A percentile compares a stretch with the other conserved stretches of the same genome.
Conservation (phyloP, 2,797 vertebrate species). For the Sternotherus odoratus region DNA sequence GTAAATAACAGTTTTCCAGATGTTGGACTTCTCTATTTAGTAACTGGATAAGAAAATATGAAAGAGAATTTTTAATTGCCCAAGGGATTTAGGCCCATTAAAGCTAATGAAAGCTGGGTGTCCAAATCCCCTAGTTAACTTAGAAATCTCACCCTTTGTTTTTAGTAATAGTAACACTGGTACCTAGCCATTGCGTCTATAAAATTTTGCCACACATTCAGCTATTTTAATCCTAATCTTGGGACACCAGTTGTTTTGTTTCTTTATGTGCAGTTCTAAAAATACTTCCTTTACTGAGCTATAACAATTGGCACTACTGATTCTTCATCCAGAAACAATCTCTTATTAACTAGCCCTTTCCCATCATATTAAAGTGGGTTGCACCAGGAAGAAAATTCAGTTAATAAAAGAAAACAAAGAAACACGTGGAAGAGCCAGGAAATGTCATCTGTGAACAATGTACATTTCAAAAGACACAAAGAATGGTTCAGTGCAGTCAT, state of each 20-base stretch:
- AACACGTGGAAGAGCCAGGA: not conserved
- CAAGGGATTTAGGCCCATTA: fast-evolving
- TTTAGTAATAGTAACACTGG: fast-evolving
- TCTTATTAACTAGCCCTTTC: not conserved
- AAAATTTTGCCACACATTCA: not conserved
- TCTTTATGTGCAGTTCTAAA: constrained; percentile 13
- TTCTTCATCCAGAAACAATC: not conserved
- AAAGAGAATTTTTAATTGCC: not conserved
- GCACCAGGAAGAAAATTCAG: not conserved
- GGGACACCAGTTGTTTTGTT: not conserved
- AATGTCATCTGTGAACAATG: not conserved
- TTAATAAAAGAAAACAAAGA: not conserved
- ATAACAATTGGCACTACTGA: not conserved
- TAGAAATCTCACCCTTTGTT: fast-evolving
- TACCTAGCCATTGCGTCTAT: fast-evolving
- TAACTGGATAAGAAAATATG: fast-evolving
- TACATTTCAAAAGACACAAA: not conserved
- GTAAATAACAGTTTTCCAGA: not conserved
- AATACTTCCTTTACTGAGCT: constrained; percentile 9
- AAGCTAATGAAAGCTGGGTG: fast-evolving
- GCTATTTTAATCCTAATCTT: not conserved
- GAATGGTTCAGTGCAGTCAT: not conserved
- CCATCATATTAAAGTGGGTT: not conserved
- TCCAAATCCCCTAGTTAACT: not conserved
- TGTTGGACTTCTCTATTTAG: not conserved